A percentile compares a stretch with the other conserved stretches of the same genome.
These are phyloP conservation scores for Schizopygopsis malacanthus DNA, from an alignment of 2,797 vertebrate genomes.

Conservation along the genomic window DNA sequence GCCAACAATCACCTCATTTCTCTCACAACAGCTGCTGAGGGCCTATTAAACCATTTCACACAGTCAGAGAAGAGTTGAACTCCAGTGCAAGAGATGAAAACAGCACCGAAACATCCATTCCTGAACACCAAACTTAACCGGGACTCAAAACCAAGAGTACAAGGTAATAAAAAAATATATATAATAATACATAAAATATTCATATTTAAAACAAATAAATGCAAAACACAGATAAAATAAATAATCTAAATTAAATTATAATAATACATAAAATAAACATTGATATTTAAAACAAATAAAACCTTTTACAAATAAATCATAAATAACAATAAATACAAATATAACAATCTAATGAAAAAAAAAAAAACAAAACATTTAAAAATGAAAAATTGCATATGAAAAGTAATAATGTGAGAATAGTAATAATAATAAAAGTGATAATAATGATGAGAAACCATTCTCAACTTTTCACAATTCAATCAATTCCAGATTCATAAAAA, in stretches of 20 bases:
- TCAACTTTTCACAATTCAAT: neutral
- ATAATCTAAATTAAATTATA: no score
- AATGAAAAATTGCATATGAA: neutral
- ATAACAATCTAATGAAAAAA: no score
- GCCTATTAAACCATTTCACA: constrained; percentile 28
- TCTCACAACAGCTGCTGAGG: constrained; percentile 24
- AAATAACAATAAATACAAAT: no score
- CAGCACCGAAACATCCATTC: neutral
- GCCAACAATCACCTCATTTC: neutral
- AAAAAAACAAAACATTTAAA: no score
- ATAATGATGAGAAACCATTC: neutral
- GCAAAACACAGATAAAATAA: neutral
- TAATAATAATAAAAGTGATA: no score
- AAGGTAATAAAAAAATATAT: neutral
- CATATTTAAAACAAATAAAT: neutral
- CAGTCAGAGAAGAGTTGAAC: neutral
- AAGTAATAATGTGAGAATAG: neutral
- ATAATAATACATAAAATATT: neutral
- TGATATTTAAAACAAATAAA: no score
- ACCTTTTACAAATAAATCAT: no score
- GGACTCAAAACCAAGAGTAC: no score
- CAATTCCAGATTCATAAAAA: neutral
- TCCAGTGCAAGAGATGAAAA: neutral
- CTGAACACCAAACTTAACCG: neutral
- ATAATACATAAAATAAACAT: no score